These are phyloP conservation scores for Mesoclemmys tuberculata DNA, from an alignment of 2,113 vertebrate species.

Conservation along the genomic window DNA sequence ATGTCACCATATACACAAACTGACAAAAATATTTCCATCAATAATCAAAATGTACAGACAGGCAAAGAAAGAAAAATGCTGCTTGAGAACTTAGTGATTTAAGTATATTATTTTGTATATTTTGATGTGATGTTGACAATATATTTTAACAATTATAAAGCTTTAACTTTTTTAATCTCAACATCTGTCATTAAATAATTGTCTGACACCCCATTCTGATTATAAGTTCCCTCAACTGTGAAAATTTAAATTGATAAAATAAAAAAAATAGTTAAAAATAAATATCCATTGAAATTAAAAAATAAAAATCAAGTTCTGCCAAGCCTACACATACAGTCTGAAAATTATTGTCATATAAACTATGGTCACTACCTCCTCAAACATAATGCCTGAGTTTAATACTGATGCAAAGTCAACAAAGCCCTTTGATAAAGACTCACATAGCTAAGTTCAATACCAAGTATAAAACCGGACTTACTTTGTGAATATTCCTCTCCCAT, in stretches of 20 bases:
- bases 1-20: neutral
- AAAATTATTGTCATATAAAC: neutral
- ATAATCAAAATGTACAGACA: neutral
- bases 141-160: neutral
- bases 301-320: neutral
- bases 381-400: neutral
- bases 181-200: too few species aligned
- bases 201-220: neutral
- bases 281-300: neutral
- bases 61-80: too few species aligned
- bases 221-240: neutral
- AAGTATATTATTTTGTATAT: neutral
- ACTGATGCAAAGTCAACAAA: neutral
- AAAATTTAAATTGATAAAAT: neutral
- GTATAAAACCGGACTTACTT: slow-evolving; percentile 82
- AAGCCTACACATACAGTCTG: neutral
- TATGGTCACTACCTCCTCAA: neutral
- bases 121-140: neutral
- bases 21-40: neutral
- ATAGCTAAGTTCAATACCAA: rapidly evolving
- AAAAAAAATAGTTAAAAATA: neutral
- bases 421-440: too few species aligned
- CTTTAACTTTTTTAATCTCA: too few species aligned
- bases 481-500: slow-evolving; percentile 99
- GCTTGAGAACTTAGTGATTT: neutral